phyloP scores from a whole-genome alignment of 2,888 invertebrate species.

The Pterobdella sp. region DNA sequence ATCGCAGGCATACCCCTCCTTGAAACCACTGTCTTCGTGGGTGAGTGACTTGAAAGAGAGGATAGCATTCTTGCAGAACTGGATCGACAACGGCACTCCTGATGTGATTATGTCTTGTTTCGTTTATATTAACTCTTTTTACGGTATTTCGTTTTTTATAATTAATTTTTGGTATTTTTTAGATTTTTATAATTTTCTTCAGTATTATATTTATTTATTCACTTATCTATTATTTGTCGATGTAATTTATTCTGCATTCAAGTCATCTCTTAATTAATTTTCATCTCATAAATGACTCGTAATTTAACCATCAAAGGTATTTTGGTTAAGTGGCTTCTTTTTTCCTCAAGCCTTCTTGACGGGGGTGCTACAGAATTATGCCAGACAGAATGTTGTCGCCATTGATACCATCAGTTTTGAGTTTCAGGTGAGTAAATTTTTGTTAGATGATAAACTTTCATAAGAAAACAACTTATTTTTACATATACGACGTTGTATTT shows the following conservation, averaged over 20 bases:
- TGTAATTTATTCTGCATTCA: neutral
- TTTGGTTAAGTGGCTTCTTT: conserved; percentile 57
- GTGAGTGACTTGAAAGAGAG: conserved; percentile 47
- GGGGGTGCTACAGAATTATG: conserved; percentile 52
- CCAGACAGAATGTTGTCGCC: conserved; percentile 49
- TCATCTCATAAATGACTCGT: neutral
- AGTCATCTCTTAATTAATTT: neutral
- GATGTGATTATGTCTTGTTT: too few species aligned
- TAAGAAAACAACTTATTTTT: too few species aligned
- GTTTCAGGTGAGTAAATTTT: conserved; percentile 44
- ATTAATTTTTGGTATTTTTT: neutral
- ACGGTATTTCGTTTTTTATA: neutral
- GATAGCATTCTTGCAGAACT: conserved; percentile 48
- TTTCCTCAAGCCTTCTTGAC: conserved; percentile 54
- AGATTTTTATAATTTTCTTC: neutral
- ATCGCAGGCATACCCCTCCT: conserved; percentile 50
- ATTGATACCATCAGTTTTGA: conserved; percentile 51
- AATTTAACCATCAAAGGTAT: conserved; percentile 41
- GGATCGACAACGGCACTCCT: conserved; percentile 51
- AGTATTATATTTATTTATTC: neutral
- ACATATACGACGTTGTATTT: too few species aligned
- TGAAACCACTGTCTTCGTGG: conserved; percentile 52
- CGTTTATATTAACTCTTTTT: conserved; percentile 34
- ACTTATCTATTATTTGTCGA: neutral
- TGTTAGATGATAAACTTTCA: too few species aligned